Evolutionary conservation across 2,888 invertebrate species (phyloP).

Genomic region (Nemapogon koenigi): DNA sequence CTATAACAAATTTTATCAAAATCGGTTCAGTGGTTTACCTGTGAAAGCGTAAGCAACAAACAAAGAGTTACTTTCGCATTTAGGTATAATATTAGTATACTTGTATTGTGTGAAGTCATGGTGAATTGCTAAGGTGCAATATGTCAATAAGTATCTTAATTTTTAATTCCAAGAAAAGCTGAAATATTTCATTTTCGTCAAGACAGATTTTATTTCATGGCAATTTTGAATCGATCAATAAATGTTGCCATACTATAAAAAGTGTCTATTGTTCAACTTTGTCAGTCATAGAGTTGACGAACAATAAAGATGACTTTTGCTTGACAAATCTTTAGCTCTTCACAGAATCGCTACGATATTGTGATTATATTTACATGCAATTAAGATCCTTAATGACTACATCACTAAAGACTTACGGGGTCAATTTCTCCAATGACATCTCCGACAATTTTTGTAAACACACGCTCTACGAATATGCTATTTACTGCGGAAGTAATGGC

Average conservation of each 20-base stretch:
- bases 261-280: constrained; percentile 32
- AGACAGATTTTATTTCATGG: too few relatives aligned
- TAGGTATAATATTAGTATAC: too few relatives aligned
- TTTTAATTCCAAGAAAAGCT: too few relatives aligned
- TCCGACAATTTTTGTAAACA: constrained; percentile 63
- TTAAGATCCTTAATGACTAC: constrained; percentile 32
- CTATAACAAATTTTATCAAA: too few relatives aligned
- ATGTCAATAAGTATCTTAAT: too few relatives aligned
- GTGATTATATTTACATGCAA: constrained; percentile 28
- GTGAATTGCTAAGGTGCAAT: too few relatives aligned
- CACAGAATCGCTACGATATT: constrained; percentile 14
- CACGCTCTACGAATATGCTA: constrained; percentile 64
- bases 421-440: constrained; percentile 33
- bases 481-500: constrained; percentile 67
- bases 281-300: constrained; percentile 26
- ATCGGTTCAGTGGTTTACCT: too few relatives aligned
- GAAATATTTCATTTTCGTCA: too few relatives aligned
- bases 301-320: constrained; percentile 40
- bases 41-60: too few relatives aligned
- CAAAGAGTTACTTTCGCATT: too few relatives aligned
- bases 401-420: constrained; percentile 27
- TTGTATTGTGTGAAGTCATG: too few relatives aligned
- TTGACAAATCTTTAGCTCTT: constrained; percentile 22
- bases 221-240: constrained; percentile 26
- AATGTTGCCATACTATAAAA: constrained; percentile 48